phyloP scores from a whole-genome alignment of 2,888 invertebrate species.

The Zonitis immaculata region DNA sequence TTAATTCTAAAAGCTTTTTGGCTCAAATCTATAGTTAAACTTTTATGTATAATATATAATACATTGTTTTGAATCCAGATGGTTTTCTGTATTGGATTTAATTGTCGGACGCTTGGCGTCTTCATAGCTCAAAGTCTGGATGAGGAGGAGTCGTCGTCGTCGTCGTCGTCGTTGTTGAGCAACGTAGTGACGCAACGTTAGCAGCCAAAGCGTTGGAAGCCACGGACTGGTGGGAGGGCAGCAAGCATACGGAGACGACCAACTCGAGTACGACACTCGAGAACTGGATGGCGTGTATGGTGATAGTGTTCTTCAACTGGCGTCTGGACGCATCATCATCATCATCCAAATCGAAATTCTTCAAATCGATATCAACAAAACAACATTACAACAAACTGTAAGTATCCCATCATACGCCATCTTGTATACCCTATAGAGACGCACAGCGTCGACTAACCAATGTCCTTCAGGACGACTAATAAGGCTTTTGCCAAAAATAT shows the following conservation, averaged over 20 bases:
- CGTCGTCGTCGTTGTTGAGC: conserved; percentile 7
- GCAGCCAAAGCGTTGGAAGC: conserved; percentile 24
- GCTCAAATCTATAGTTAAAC: no score
- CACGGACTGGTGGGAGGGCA: conserved; percentile 20
- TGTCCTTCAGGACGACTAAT: background rate
- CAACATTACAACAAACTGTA: background rate
- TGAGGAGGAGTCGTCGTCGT: conserved; percentile 3
- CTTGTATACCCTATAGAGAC: background rate
- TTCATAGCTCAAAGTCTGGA: conserved; percentile 13
- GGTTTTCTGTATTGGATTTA: no score
- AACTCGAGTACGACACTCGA: conserved; percentile 29
- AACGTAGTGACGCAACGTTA: conserved; percentile 33
- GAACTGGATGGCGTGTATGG: conserved; percentile 35
- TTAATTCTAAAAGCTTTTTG: no score
- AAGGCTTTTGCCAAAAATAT: background rate
- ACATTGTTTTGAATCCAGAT: no score
- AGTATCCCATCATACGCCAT: conserved; percentile 3
- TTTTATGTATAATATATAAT: no score
- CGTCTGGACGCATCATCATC: conserved; percentile 9
- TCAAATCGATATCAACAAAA: background rate
- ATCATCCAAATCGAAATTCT: background rate
- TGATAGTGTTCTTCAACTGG: conserved; percentile 22
- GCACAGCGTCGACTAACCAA: background rate
- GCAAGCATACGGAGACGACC: conserved; percentile 10
- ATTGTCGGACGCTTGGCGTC: conserved; percentile 11